Evolutionary conservation across 2,888 invertebrate genomes (phyloP).

Genomic region (Periphyllus acericola): DNA sequence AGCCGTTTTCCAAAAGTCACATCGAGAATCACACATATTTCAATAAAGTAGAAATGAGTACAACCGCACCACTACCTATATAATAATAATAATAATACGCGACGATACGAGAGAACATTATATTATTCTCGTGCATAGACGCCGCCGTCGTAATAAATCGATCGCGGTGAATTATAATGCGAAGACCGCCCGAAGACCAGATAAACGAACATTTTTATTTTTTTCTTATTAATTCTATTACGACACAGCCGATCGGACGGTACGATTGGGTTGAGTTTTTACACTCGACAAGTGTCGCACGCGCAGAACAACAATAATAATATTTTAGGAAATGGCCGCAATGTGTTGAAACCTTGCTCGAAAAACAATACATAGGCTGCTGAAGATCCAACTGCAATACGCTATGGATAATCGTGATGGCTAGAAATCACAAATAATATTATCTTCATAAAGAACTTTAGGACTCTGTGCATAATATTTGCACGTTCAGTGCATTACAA

Average conservation of each 20-base stretch:
- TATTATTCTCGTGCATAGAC: background rate
- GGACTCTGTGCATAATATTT: too few species aligned
- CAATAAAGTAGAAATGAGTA: constrained; percentile 32
- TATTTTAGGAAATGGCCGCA: background rate
- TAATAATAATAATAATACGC: too few species aligned
- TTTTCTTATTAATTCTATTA: background rate
- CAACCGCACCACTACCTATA: background rate
- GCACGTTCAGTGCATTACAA: too few species aligned
- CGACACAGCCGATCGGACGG: background rate
- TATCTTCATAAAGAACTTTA: too few species aligned
- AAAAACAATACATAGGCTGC: too few species aligned
- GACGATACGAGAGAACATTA: too few species aligned
- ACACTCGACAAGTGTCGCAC: background rate
- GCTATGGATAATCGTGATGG: too few species aligned
- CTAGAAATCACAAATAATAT: too few species aligned
- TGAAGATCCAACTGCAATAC: too few species aligned
- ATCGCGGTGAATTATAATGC: background rate
- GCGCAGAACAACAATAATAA: background rate
- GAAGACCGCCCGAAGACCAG: background rate
- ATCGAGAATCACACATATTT: constrained; percentile 37
- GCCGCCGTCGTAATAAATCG: constrained; percentile 37
- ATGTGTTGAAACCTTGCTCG: too few species aligned
- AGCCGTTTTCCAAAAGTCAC: constrained; percentile 38
- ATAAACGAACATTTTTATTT: background rate
- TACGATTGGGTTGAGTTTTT: background rate